Evolutionary conservation across 2,113 vertebrate genomes (phyloP), one percentile per base, ranked within the genome.

Genomic region (Rhinoptilus africanus): DNA sequence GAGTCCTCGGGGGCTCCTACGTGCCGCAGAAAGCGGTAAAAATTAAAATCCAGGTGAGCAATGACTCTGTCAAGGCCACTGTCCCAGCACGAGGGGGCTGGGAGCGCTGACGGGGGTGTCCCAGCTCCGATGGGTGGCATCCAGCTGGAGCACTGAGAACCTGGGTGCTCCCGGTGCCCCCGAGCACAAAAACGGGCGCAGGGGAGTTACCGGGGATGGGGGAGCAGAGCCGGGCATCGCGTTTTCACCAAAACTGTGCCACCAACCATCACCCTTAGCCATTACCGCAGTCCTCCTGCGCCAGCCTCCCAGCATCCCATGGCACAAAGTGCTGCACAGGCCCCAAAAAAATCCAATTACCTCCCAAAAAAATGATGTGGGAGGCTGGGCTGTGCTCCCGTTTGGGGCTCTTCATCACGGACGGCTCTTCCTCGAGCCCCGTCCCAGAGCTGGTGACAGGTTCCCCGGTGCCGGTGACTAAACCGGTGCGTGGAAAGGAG

Each of bases 361-460:
- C 24, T 43, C 56, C 75, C 76, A 63, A 32, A 53, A 62, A 88
- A 4, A 18, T 5, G 16, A n/a, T n/a, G n/a, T n/a, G 21, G 41
- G 27, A 48, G 27, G 3, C 48, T 26, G 74, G 22, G 6, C 0
- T 28, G 43, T 23, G 47, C 60, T 39, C 63, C 47, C 16, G 0
- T 9, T 9, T 4, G 9, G 6, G 1, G 17, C 32, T 30, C 14
- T 19, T 71, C 3, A 0, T 19, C 50, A 9, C 1, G 1, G 13
- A 14, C 4, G 0, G 51, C 81, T 80, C 74, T 81, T 88, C 82
- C 78, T 45, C 4, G 9, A 71, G 57, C 78, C 67, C 45, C 35
- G 3, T 74, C 37, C 69, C 7, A 3, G 34, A 6, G n/a, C 69
- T 2, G 0, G 74, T 22, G 47, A 48, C 5, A 10, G 56, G n/a